Conservation (phyloP, 1,140 invertebrate species). For the Vanessa tameamea region DNA sequence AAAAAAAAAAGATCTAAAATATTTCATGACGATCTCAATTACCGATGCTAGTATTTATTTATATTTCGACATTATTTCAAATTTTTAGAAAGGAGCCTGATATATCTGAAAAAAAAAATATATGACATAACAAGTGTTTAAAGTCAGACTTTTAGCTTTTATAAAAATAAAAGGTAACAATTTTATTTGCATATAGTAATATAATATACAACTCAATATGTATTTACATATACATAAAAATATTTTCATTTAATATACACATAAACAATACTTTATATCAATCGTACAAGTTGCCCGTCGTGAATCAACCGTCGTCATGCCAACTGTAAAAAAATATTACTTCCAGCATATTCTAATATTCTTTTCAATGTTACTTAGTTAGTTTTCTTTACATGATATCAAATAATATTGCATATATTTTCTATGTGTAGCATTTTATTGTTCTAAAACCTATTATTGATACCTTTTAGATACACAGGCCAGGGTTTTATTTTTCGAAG, state of each 20-base stretch:
- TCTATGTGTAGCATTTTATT: too few species aligned
- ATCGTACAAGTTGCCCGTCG: conserved; percentile 52
- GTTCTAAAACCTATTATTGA: too few species aligned
- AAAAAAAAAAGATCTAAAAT: conserved; percentile 10
- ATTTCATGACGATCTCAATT: neutral
- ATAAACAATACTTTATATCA: conserved; percentile 75
- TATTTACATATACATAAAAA: conserved; percentile 80
- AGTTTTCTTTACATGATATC: too few species aligned
- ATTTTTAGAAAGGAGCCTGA: conserved; percentile 38
- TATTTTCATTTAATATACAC: conserved; percentile 74
- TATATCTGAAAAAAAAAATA: conserved; percentile 62
- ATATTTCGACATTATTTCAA: conserved; percentile 9
- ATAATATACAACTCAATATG: conserved; percentile 77
- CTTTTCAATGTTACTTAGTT: too few species aligned
- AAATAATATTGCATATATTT: too few species aligned
- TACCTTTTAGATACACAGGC: too few species aligned
- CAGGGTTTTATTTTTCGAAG: too few species aligned
- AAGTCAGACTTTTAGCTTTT: conserved; percentile 78
- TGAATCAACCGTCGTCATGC: conserved; percentile 34
- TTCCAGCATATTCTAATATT: neutral
- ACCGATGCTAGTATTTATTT: neutral
- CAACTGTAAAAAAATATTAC: neutral
- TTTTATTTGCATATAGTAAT: conserved; percentile 72
- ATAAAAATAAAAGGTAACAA: conserved; percentile 76
- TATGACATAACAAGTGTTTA: conserved; percentile 75